phyloP scores from a whole-genome alignment of 2,888 invertebrate genomes.

The Zootermopsis nevadensis region DNA sequence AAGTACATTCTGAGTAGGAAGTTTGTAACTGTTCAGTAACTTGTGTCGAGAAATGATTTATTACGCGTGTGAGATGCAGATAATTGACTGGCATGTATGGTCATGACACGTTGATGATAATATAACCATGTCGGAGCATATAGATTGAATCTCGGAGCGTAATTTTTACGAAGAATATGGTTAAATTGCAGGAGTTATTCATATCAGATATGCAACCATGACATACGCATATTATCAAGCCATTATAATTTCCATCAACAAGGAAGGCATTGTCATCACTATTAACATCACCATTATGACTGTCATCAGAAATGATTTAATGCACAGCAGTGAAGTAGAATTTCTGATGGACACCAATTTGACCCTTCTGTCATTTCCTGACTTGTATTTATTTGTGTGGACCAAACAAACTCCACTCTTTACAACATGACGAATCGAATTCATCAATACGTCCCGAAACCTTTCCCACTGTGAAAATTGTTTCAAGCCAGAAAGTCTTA shows the following conservation, averaged over 20 bases:
- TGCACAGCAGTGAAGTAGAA: too few relatives aligned
- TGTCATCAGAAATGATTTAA: too few relatives aligned
- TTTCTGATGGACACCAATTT: too few relatives aligned
- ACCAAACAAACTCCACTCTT: too few relatives aligned
- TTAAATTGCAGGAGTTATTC: background rate
- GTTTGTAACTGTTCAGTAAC: background rate
- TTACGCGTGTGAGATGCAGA: background rate
- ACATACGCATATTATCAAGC: conserved; percentile 6
- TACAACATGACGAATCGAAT: too few relatives aligned
- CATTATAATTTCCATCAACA: background rate
- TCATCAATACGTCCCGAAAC: too few relatives aligned
- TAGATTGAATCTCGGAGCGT: too few relatives aligned
- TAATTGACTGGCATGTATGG: conserved; percentile 23
- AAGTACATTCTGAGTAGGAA: background rate
- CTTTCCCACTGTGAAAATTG: too few relatives aligned
- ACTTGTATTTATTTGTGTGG: too few relatives aligned
- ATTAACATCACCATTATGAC: too few relatives aligned
- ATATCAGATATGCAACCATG: background rate
- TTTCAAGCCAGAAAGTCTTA: too few relatives aligned
- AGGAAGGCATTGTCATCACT: background rate
- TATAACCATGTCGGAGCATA: background rate
- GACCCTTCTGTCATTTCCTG: too few relatives aligned
- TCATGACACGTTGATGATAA: background rate
- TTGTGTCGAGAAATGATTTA: background rate
- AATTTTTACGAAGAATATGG: background rate